Conservation (phyloP, 1,140 invertebrate genomes). For the Meloidogyne floridensis region DNA sequence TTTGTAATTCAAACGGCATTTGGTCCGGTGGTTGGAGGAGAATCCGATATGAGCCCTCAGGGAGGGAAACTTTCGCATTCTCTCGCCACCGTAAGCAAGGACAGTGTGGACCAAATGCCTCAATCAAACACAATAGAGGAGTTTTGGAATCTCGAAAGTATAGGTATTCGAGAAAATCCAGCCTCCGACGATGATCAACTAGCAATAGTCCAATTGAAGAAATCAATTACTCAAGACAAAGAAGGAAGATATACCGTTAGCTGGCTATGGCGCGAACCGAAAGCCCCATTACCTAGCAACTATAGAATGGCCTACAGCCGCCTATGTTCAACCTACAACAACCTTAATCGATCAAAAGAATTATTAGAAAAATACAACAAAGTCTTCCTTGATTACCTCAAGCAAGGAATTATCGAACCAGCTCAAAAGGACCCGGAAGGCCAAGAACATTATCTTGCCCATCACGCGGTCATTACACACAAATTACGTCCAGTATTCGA, state of each 20-base stretch:
- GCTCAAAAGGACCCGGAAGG: background rate
- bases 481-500: constrained; percentile 27
- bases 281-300: background rate
- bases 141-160: background rate
- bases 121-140: background rate
- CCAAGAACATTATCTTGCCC: background rate
- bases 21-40: background rate
- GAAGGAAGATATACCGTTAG: constrained; percentile 6
- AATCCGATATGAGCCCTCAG: background rate
- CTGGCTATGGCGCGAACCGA: background rate
- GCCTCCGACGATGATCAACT: background rate
- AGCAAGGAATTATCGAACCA: constrained; percentile 14
- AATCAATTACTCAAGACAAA: background rate
- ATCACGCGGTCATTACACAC: constrained; percentile 16
- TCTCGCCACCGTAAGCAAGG: background rate
- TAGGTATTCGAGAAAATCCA: background rate
- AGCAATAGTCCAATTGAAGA: background rate
- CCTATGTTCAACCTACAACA: background rate
- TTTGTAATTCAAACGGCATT: background rate
- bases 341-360: background rate
- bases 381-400: constrained; percentile 5
- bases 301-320: background rate
- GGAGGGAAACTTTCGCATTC: background rate
- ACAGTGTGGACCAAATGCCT: background rate
- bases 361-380: constrained; percentile 12